Evolutionary conservation across 2,888 invertebrate species (phyloP).

Genomic region (Cancer borealis): DNA sequence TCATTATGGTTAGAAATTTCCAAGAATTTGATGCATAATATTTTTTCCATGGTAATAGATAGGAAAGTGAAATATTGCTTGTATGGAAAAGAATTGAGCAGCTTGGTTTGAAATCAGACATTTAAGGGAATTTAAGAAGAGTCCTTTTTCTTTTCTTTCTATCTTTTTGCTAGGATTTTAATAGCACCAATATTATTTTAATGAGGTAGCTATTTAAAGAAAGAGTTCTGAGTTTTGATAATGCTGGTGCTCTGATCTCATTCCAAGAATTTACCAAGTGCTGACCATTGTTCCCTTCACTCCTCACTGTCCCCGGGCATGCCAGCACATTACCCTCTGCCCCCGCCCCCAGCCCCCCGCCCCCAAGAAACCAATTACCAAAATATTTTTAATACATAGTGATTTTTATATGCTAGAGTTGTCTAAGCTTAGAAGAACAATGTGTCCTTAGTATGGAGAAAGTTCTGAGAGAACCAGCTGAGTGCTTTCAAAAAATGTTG

Average conservation of each 20-base stretch:
- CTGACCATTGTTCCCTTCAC: slow-evolving; percentile 48
- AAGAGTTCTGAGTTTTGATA: neutral
- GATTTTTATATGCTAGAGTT: slow-evolving; percentile 38
- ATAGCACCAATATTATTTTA: neutral
- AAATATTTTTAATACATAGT: slow-evolving; percentile 16
- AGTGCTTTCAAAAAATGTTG: slow-evolving; percentile 33
- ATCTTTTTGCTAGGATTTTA: neutral
- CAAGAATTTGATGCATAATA: neutral
- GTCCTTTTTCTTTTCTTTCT: neutral
- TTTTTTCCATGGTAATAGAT: neutral
- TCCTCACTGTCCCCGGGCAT: neutral
- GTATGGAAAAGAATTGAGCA: neutral
- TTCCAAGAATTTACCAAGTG: slow-evolving; percentile 18
- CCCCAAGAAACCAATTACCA: neutral
- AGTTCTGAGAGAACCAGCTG: slow-evolving; percentile 18
- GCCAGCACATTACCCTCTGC: slow-evolving; percentile 25
- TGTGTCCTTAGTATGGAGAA: slow-evolving; percentile 31
- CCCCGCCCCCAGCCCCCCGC: neutral
- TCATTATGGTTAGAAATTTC: neutral
- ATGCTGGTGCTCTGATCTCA: slow-evolving; percentile 51
- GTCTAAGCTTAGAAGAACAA: slow-evolving; percentile 9
- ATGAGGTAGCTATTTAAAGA: neutral
- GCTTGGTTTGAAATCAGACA: neutral
- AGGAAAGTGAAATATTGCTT: neutral
- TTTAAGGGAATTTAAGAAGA: neutral